Base-by-base conservation (phyloP, 2,888 invertebrate species). In the Drosophila aldrichi region DNA sequence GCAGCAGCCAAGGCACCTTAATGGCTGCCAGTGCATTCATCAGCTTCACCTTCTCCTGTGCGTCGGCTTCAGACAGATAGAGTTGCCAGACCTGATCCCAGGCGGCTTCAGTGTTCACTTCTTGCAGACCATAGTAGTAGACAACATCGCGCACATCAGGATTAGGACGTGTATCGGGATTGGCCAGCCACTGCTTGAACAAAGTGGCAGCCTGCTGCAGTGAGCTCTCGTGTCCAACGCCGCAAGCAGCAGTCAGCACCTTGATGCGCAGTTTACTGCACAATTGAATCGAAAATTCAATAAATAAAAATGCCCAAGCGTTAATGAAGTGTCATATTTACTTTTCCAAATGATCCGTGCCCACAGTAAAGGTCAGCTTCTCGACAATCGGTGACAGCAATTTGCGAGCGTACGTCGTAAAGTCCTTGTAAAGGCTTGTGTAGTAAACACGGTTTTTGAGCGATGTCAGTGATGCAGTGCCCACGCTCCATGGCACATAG, bases 401-500 rank as follows among this genome's bases (percentile, higher is more conserved):
- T 3, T 93, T 91, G 75, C 94, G 94, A 0, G 95, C 93, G 85
- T 95, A 96, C 81, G 93, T 93, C 95, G 96, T 92, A 67, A 94
- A 94, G 83, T 91, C 79, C 2, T 93, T 91, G 79, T 94, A 94
- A 0, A 94, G 93, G 56, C 92, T 81, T 0, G 96, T 95, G 44
- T 94, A 94, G 6, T 93, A 92, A 2, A 97, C 92, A 38, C 94
- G 93, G 29, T 91, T 93, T 20, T 94, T 93, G 3, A 97, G 92
- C 1, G 86, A 73, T 0, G 76, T 79, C 55, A 96, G 92, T 60
- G 95, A 93, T 0, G 93, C 89, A 0, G 94, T 90, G 1, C 96
- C 96, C 0, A 96, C 95, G 46, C 93, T 93, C 98, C 98, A 98
- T 0, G 97, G 97, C 1, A 96, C 95, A 85, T 95, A 96, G 57